A percentile compares a stretch with the other conserved stretches of the same genome.
phyloP scores from a whole-genome alignment of 1,140 invertebrate species.

The Coelopa frigida region DNA sequence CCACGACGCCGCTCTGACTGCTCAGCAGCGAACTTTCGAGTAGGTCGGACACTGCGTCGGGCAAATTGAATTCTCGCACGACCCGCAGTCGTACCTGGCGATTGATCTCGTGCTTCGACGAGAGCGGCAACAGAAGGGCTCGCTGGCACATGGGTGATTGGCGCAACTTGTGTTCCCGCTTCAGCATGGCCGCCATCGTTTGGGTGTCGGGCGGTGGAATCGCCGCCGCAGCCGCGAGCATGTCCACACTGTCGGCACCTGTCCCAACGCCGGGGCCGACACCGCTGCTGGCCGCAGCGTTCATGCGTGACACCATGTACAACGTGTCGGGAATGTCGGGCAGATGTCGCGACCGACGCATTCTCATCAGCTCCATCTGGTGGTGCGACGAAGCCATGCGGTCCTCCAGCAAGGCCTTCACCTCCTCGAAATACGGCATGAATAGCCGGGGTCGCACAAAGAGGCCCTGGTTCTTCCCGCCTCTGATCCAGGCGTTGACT shows the following conservation, averaged over 20 bases:
- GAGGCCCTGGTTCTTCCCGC: conserved; percentile 68
- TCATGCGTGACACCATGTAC: conserved; percentile 71
- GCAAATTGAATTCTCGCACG: conserved; percentile 88
- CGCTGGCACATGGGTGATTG: conserved; percentile 71
- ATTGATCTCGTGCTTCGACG: conserved; percentile 68
- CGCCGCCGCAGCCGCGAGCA: conserved; percentile 53
- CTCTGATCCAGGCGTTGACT: conserved; percentile 80
- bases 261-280: conserved; percentile 52
- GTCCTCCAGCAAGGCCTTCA: conserved; percentile 79
- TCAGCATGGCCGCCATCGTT: conserved; percentile 73
- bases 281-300: conserved; percentile 41
- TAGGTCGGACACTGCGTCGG: conserved; percentile 82
- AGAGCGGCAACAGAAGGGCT: conserved; percentile 65
- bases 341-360: conserved; percentile 60
- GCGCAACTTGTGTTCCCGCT: conserved; percentile 76
- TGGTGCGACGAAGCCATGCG: conserved; percentile 55
- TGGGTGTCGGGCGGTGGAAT: conserved; percentile 65
- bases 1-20: conserved; percentile 17
- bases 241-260: conserved; percentile 56
- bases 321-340: conserved; percentile 85
- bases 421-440: conserved; percentile 90
- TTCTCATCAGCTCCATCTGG: conserved; percentile 67
- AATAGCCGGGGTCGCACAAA: conserved; percentile 83
- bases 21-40: conserved; percentile 52
- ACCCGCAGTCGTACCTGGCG: conserved; percentile 76